Evolutionary conservation across 2,888 invertebrate genomes (phyloP), one percentile per base, ranked within the genome.

Genomic region (Dasysyrphus tricinctus): DNA sequence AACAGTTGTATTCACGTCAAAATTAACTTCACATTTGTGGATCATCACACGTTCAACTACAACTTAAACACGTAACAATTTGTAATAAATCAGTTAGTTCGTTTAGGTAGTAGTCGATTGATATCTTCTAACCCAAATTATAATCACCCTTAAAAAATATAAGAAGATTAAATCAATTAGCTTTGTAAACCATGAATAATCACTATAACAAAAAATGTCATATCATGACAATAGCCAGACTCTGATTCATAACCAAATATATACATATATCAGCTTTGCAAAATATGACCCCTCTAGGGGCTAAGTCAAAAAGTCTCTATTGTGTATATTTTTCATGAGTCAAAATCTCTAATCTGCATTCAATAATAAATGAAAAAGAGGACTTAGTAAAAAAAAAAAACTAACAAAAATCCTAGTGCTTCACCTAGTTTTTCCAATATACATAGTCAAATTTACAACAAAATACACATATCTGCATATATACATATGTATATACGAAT

Each of bases 351-450:
- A 19, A 49, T 67, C 34, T n/a, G 37, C 7, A 12, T 24, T 34
- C 49, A 67, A 67, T 67, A 29, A 32, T 29, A 42, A 1, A 63
- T 7, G 16, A 57, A 34, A 4, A n/a, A 44, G 8, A 42, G 14
- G 8, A 32, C 7, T 8, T n/a, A n/a, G n/a, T n/a, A 32, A 29
- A 32, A 8, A 56, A 34, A 34, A 16, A 57, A n/a, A 1, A 9
- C n/a, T 5, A 8, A 34, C 4, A 19, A 39, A 39, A 49, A 16
- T 49, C 47, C 47, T 34, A 37, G 37, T 6, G 37, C 47, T 73
- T 61, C 73, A 74, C 73, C 73, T 74, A 61, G 59, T 59, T 61
- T 37, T n/a, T 9, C 24, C 8, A 24, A 14, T 19, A 54, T 51
- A 12, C 65, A 47, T 14, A 49, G 49, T 16, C 12, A 37, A 49